These are phyloP conservation scores for Meteorus colon DNA, from an alignment of 2,888 invertebrate genomes.

Conservation along the genomic window DNA sequence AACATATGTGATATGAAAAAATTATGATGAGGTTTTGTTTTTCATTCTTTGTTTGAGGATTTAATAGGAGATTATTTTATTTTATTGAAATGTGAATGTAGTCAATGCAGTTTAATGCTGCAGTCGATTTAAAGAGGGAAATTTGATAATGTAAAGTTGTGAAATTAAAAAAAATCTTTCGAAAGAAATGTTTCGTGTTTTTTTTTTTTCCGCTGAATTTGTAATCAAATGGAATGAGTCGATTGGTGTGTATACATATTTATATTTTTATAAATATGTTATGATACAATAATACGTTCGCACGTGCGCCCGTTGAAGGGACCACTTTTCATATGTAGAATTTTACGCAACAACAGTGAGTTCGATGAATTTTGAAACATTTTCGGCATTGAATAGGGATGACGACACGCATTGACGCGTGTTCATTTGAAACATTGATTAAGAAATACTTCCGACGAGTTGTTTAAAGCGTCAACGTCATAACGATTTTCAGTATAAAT, in stretches of 20 bases:
- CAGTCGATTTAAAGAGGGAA: too few relatives aligned
- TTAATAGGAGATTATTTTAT: too few relatives aligned
- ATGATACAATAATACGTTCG: constrained; percentile 8
- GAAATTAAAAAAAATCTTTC: too few relatives aligned
- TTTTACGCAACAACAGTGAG: constrained; percentile 19
- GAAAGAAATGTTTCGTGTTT: background rate
- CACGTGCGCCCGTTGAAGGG: constrained; percentile 18
- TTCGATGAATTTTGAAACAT: constrained; percentile 60
- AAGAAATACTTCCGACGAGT: constrained; percentile 28
- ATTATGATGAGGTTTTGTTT: background rate
- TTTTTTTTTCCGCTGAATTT: constrained; percentile 33
- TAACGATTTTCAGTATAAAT: background rate
- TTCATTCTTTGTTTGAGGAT: background rate
- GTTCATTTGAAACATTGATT: constrained; percentile 34
- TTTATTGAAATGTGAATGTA: too few relatives aligned
- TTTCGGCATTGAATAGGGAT: constrained; percentile 61
- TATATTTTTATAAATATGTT: constrained; percentile 24
- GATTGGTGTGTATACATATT: background rate
- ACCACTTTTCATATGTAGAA: constrained; percentile 2
- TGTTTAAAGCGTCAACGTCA: constrained; percentile 29
- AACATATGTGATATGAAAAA: constrained; percentile 2
- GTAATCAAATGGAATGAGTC: background rate
- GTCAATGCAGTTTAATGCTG: too few relatives aligned
- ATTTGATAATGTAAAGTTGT: too few relatives aligned
- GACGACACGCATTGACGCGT: constrained; percentile 49